Conservation (phyloP, 2,113 vertebrate species). For the Hippopotamus amphibius region DNA sequence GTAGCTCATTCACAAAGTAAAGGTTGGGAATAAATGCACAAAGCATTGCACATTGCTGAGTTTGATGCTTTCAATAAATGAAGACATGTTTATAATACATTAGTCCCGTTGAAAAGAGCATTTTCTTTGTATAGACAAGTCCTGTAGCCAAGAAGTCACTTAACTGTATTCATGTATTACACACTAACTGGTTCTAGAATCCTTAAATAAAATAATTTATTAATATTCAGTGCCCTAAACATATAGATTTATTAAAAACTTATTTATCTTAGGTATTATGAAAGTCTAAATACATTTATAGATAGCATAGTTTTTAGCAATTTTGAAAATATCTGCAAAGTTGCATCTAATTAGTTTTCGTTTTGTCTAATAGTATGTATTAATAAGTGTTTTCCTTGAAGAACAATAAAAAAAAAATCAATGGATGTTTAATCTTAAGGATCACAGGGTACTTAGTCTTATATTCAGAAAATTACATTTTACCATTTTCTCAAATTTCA, state of each 20-base stretch:
- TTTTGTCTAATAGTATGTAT: not conserved
- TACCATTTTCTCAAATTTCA: not conserved
- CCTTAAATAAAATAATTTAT: not conserved
- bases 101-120: not conserved
- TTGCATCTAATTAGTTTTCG: not conserved
- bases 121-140: not conserved
- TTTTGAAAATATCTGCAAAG: not conserved
- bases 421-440: not conserved
- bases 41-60: not conserved
- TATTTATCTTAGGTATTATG: not conserved
- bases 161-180: not conserved
- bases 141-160: not conserved
- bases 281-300: not conserved
- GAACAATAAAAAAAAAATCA: slow-evolving; percentile 6
- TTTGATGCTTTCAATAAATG: not conserved
- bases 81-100: not conserved
- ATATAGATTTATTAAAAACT: not conserved
- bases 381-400: slow-evolving; percentile 35
- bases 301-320: not conserved
- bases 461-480: slow-evolving; percentile 3
- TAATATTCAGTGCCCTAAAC: not conserved
- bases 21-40: not conserved
- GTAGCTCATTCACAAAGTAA: not conserved
- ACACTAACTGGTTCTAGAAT: not conserved
- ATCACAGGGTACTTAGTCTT: not conserved